Percentiles rank a stretch among this genome's conserved stretches.
These are phyloP conservation scores for Kryptolebias marmoratus DNA, from an alignment of 2,113 vertebrate genomes.

Conservation along the genomic window DNA sequence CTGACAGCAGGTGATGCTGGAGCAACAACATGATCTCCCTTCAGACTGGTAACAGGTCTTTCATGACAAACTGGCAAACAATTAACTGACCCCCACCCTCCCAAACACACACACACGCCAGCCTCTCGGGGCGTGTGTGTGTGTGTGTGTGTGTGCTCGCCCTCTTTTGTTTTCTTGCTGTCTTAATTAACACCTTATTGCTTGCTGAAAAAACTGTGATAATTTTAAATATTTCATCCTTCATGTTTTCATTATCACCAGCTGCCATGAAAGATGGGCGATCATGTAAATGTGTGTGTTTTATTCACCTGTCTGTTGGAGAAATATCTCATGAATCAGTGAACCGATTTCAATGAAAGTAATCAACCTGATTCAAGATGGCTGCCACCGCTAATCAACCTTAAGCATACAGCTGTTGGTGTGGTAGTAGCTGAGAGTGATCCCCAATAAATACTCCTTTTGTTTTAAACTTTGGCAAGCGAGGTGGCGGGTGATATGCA, in stretches of 20 bases:
- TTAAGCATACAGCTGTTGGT: too few species aligned
- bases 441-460: too few species aligned
- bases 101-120: not conserved
- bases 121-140: not conserved
- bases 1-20: too few species aligned
- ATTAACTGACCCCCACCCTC: not conserved
- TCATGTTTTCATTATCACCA: constrained; percentile 16
- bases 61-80: constrained; percentile 40
- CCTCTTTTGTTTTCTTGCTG: constrained; percentile 21
- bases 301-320: too few species aligned
- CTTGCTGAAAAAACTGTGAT: constrained; percentile 49
- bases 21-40: too few species aligned
- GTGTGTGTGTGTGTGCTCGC: constrained; percentile 8
- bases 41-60: not conserved
- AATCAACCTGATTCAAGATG: too few species aligned
- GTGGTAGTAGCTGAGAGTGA: too few species aligned
- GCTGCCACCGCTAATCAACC: too few species aligned
- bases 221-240: constrained; percentile 27
- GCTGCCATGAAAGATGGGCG: not conserved
- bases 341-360: too few species aligned
- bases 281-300: not conserved
- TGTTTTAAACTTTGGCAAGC: too few species aligned
- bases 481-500: too few species aligned
- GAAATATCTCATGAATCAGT: too few species aligned
- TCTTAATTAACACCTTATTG: constrained; percentile 60